Base-by-base conservation (phyloP, 2,113 vertebrate genomes). In the Gymnocephalus cernua region DNA sequence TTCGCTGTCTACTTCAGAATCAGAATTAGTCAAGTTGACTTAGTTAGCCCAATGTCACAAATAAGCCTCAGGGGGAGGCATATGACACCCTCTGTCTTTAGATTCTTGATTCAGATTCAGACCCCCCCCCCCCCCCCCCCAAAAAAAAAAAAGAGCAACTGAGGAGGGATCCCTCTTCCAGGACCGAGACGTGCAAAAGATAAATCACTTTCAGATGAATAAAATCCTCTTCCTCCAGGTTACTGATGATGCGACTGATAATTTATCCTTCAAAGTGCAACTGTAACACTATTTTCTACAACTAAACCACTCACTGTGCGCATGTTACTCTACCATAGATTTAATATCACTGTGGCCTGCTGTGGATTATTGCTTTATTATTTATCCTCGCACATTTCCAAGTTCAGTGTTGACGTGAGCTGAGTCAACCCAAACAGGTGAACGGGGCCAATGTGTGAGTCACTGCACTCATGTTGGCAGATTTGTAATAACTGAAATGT, bases 391-490 rank as follows among this genome's bases (percentile, higher is more conserved):
- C 81, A 83, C 75, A 83, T 84, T 84, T 80, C 86, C 88, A 83
- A 85, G 76, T 82, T 82, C 77, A 73, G 81, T 27, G 74, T 48
- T 71, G 83, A 79, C 51, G 70, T 71, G 79, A 86, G 75, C 71
- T 75, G 76, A 89, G 74, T 89, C 83, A 78, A 86, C 48, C 65
- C 82, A 70, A 88, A 81, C 84, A 88, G 86, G 86, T 87, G 82
- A 89, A 58, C 72, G 21, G 66, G 57, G 79, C 67, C 79, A 82
- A 3, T 0, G 65, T 41, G 74, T 84, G 87, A 91, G 56, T 87
- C 89, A 84, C 54, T 61, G 68, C 78, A 11, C 83, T 86, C 72
- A 56, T 21, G 61, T 32, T 63, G 58, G 78, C 76, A 83, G 56
- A 79, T 85, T 75, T 15, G 41, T 69, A 56, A 69, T 53, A 51